Conservation (phyloP, 2,888 invertebrate species). For the Melanostoma scalare region DNA sequence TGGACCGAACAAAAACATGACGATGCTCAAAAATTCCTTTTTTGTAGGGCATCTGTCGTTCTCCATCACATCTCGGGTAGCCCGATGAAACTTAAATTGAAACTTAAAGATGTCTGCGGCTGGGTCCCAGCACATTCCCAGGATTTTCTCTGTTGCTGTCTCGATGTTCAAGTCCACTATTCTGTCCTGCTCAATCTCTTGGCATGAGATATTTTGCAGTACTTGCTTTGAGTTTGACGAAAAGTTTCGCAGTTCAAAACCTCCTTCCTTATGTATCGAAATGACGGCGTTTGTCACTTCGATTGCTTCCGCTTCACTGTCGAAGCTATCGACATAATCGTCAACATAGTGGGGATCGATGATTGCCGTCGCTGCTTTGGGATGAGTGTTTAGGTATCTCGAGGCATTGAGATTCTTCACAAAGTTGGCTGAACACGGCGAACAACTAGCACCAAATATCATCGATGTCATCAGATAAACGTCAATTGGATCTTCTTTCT, state of each 20-base stretch:
- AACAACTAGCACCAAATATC: slow-evolving; percentile 74
- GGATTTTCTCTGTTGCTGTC: slow-evolving; percentile 12
- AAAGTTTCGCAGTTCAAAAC: slow-evolving; percentile 19
- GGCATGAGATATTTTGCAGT: slow-evolving; percentile 2
- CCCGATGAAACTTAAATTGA: neutral
- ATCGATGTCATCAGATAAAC: slow-evolving; percentile 71
- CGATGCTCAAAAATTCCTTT: slow-evolving; percentile 12
- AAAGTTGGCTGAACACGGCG: slow-evolving; percentile 67
- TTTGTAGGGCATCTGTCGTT: slow-evolving; percentile 2
- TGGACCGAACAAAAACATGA: slow-evolving; percentile 4
- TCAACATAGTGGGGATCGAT: slow-evolving; percentile 35
- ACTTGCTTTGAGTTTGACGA: slow-evolving; percentile 12
- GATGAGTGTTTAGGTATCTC: slow-evolving; percentile 40
- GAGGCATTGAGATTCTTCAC: slow-evolving; percentile 64
- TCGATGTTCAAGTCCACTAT: slow-evolving; percentile 12
- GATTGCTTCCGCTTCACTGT: slow-evolving; percentile 3
- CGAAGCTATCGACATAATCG: slow-evolving; percentile 51
- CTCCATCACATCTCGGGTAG: neutral
- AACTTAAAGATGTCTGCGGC: slow-evolving; percentile 7
- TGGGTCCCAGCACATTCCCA: slow-evolving; percentile 5
- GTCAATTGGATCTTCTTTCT: slow-evolving; percentile 25
- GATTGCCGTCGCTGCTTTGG: slow-evolving; percentile 51
- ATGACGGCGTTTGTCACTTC: neutral
- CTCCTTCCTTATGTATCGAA: slow-evolving; percentile 9
- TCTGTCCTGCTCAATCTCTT: neutral